Conservation (phyloP, 2,797 vertebrate species). For the Buphagus erythrorhynchus region DNA sequence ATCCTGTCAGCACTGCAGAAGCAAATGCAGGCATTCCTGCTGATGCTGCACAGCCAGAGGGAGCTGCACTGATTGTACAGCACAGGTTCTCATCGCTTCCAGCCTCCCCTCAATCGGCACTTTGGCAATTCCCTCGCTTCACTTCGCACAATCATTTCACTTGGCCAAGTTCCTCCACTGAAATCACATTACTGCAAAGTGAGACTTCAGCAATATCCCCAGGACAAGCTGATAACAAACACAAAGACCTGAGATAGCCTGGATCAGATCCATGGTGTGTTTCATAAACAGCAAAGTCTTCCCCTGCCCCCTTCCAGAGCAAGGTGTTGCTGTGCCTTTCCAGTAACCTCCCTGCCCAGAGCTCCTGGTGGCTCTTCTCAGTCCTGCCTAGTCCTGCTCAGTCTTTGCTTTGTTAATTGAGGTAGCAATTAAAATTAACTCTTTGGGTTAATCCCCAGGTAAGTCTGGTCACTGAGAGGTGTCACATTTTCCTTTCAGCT, state of each 20-base stretch:
- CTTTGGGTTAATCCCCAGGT: neutral
- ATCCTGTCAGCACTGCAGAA: neutral
- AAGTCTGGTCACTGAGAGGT: neutral
- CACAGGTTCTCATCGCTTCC: neutral
- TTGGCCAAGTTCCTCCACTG: neutral
- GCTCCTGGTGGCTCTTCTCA: neutral
- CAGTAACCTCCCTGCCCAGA: neutral
- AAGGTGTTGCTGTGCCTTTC: neutral
- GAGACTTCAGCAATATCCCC: neutral
- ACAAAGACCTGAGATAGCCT: neutral
- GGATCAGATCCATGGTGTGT: neutral
- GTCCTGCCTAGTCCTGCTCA: neutral
- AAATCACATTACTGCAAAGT: neutral
- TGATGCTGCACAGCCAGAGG: conserved; percentile 15
- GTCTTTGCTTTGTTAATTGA: neutral
- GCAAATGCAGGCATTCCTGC: neutral
- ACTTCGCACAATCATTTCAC: neutral
- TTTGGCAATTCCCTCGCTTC: neutral
- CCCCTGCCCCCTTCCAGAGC: neutral
- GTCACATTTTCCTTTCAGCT: neutral
- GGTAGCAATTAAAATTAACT: neutral
- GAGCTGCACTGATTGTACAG: neutral
- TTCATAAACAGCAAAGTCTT: neutral
- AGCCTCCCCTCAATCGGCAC: neutral
- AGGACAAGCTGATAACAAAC: neutral